Evolutionary conservation across 2,113 vertebrate genomes (phyloP), one percentile per base, ranked within the genome.

Genomic region (Paedocypris sp.): DNA sequence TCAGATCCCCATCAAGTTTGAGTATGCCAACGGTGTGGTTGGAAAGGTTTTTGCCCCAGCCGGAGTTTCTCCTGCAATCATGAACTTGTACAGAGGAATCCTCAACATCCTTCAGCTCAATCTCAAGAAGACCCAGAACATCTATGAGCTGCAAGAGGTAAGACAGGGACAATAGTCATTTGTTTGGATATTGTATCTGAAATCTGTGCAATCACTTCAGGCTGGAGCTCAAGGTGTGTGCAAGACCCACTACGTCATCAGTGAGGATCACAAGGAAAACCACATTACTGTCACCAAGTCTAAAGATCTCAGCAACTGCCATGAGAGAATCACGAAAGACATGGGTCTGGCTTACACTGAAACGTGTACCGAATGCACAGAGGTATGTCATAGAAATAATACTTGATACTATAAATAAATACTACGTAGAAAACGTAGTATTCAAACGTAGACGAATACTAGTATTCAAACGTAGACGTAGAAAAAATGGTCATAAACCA

Each of bases 121-220:
- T 68, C 70, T 87, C 60, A 90, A 89, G 69, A 86, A 84, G 53
- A 83, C 80, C 16, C 83, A 82, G 29, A 89, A 85, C 2, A 75
- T 84, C 33, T 94, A 88, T 11, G 84, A 91, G 16, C 19, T 88
- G 50, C 84, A 87, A 68, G 91, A 90, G 82, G 87, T 88, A 67
- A 64, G 71, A 57, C 15, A 53, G 72, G 49, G 65, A 60, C 45
- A 4, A 12, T 1, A 2, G 15, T 1, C 25, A 1, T 1, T 52
- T n/a, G 18, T 50, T 3, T 3, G 32, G 20, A 13, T 5, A 26
- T 3, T 5, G 59, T 31, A 54, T 20, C 4, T 56, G 6, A n/a
- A 3, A 28, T 47, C 5, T 42, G 56, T 1, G 7, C 53, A 11
- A 71, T 16, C 23, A 13, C 61, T 28, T 7, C 47, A 93, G 91